Base-by-base conservation (phyloP, 1,140 invertebrate genomes). In the Platyscapa corneri region DNA sequence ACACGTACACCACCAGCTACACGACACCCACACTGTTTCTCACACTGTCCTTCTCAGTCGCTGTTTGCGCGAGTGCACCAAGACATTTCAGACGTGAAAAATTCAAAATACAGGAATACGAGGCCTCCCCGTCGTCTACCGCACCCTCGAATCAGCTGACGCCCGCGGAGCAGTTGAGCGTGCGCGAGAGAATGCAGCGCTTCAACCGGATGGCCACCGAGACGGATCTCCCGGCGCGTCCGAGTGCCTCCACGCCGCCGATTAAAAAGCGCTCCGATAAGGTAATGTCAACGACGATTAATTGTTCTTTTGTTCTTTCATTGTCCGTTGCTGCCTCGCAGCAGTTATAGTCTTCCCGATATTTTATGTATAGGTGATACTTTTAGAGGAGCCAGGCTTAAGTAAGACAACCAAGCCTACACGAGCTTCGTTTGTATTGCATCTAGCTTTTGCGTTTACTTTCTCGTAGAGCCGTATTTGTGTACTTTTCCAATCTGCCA, bases 121-220 rank as follows among this genome's bases (percentile, higher is more conserved):
- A 92, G 84, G 49, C 81, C 20, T 46, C 78, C 37, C 64, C 86
- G 49, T 46, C 65, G 64, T 0, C 65, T 27, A 20, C 39, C 20
- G 27, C 74, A 46, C 46, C 88, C 23, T 86, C 88, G 82, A 91
- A 88, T 90, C 89, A 90, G 88, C 88, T 76, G 88, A 88, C 85
- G 34, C 91, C 92, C 42, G 90, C 91, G 30, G 93, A 94, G 87
- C 91, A 96, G 88, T 95, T 98, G 86, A 98, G 97, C 87, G 97
- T 99, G 7, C 97, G 97, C 91, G 98, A 99, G 92, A 94, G 97
- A 86, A 98, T 97, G 89, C 96, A 98, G 93, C 97, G 97, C 91
- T 98, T 99, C 91, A 98, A 99, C 92, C 95, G 96, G 88, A 96
- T 98, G 95, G 97, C 97, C 78, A 97, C 96, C 12, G 93, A 94